Conservation (phyloP, 2,797 vertebrate species). For the Aselliscus stoliczkanus region DNA sequence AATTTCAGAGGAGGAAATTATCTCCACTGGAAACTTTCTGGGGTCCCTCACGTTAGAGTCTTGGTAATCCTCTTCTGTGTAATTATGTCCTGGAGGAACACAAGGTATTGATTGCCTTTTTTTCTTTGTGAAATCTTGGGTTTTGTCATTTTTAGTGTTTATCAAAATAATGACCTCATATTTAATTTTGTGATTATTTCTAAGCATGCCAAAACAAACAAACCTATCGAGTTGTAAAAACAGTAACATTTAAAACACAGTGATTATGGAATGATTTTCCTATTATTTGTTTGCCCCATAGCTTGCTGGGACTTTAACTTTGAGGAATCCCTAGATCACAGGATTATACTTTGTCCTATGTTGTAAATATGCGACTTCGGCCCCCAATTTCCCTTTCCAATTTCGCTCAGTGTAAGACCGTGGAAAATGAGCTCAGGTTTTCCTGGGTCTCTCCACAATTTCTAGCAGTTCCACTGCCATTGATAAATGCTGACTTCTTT, state of each 20-base stretch:
- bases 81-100: neutral
- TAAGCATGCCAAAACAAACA: neutral
- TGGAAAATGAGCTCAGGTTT: neutral
- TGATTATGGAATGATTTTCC: too few species aligned
- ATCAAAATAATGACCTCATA: neutral
- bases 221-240: neutral
- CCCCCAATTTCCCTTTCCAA: neutral
- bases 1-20: neutral
- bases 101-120: neutral
- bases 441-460: neutral
- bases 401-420: neutral
- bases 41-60: neutral
- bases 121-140: neutral
- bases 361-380: neutral
- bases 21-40: neutral
- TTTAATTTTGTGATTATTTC: neutral
- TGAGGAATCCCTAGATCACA: neutral
- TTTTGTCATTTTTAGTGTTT: neutral
- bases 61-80: neutral
- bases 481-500: constrained; percentile 37
- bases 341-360: neutral
- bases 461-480: neutral
- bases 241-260: neutral
- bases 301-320: neutral
- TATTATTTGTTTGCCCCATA: too few species aligned